Conservation (phyloP, 2,888 invertebrate genomes). For the Peribatodes rhomboidaria region DNA sequence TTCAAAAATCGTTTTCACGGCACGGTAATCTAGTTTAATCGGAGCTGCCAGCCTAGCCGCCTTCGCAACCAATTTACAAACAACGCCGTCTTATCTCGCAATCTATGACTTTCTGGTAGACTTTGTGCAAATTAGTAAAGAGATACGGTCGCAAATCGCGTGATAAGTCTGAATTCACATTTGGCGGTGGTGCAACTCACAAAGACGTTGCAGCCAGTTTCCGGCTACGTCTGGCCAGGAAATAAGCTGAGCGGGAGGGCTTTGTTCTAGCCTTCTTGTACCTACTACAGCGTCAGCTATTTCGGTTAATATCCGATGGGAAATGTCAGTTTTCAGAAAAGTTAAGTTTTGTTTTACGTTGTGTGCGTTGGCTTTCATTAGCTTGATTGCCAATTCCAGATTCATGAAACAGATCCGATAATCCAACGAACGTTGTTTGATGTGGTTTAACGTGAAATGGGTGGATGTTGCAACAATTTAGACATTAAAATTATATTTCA, state of each 20-base stretch:
- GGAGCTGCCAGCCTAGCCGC: neutral
- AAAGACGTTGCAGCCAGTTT: conserved; percentile 65
- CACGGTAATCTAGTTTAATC: neutral
- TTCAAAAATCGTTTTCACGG: conserved; percentile 44
- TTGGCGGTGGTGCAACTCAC: conserved; percentile 43
- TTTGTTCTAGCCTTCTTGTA: conserved; percentile 62
- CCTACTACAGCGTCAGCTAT: conserved; percentile 44
- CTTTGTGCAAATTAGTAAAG: conserved; percentile 3
- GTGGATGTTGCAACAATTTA: neutral
- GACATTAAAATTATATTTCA: too few relatives aligned
- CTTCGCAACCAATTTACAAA: conserved; percentile 10
- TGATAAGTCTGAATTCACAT: conserved; percentile 27
- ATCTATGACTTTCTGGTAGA: neutral
- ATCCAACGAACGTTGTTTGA: neutral
- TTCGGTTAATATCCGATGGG: conserved; percentile 58
- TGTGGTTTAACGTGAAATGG: neutral
- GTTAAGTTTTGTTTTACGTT: conserved; percentile 26
- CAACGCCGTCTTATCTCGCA: conserved; percentile 4
- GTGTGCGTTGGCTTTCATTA: conserved; percentile 29
- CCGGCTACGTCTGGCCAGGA: conserved; percentile 79
- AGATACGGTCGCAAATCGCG: conserved; percentile 34
- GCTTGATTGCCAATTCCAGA: conserved; percentile 20
- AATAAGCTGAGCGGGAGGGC: conserved; percentile 73
- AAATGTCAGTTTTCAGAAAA: conserved; percentile 42
- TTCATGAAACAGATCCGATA: neutral